Evolutionary conservation across 2,797 vertebrate species (phyloP).

Genomic region (Anolis apletophallus): DNA sequence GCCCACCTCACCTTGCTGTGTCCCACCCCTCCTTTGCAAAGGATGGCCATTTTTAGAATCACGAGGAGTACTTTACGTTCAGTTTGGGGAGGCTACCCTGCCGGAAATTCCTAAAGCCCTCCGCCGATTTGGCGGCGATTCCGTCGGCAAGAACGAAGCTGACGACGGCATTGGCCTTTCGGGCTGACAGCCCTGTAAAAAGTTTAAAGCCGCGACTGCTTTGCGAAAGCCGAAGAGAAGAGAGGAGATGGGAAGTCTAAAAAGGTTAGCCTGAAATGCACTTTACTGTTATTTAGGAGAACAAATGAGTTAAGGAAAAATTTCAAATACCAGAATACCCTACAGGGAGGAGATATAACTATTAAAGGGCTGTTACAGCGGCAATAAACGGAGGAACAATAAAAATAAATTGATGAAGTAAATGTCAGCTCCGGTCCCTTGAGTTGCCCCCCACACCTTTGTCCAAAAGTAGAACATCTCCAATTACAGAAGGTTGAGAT

Average conservation of each 20-base stretch:
- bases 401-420: constrained; percentile 91
- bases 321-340: constrained; percentile 91
- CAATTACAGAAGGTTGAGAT: constrained; percentile 87
- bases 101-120: constrained; percentile 81
- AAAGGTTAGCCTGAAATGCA: constrained; percentile 86
- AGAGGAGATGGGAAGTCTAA: constrained; percentile 85
- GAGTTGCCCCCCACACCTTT: constrained; percentile 87
- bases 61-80: constrained; percentile 69
- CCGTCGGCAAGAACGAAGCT: constrained; percentile 68
- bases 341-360: constrained; percentile 90
- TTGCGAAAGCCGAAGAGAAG: constrained; percentile 77
- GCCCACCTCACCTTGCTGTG: constrained; percentile 43
- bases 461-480: constrained; percentile 89
- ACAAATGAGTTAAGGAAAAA: constrained; percentile 89
- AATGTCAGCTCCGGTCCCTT: constrained; percentile 87
- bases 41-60: constrained; percentile 77
- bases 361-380: constrained; percentile 88
- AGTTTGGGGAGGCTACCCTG: constrained; percentile 76
- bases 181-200: constrained; percentile 82
- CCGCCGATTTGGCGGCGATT: constrained; percentile 83
- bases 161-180: constrained; percentile 81
- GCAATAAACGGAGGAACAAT: constrained; percentile 89
- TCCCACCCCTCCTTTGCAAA: constrained; percentile 65
- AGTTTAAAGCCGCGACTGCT: constrained; percentile 84
- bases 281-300: constrained; percentile 88